phyloP scores from a whole-genome alignment of 2,113 vertebrate species.

The Ifrita kowaldi region DNA sequence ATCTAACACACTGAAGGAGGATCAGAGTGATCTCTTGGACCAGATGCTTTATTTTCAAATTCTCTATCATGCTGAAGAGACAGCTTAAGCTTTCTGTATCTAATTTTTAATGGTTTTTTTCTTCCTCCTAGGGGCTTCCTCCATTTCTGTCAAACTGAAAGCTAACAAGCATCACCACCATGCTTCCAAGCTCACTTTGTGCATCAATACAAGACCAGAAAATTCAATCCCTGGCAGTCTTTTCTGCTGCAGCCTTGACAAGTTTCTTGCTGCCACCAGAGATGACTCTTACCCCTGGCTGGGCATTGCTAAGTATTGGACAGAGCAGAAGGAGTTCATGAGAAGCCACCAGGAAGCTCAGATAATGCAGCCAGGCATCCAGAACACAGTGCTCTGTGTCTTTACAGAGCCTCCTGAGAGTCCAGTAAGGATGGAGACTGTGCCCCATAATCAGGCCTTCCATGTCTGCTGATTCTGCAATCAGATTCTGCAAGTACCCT shows the following conservation, averaged over 20 bases:
- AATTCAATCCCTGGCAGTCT: neutral
- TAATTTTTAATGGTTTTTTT: neutral
- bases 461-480: neutral
- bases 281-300: neutral
- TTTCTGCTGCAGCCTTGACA: neutral
- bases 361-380: neutral
- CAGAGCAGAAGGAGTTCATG: neutral
- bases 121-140: neutral
- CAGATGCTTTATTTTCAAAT: neutral
- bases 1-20: neutral
- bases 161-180: neutral
- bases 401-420: neutral
- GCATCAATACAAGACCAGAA: neutral
- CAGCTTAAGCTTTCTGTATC: neutral
- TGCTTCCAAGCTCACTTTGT: neutral
- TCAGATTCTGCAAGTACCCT: neutral
- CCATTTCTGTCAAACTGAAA: neutral
- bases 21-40: neutral
- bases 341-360: neutral
- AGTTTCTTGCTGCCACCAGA: neutral
- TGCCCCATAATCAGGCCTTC: neutral
- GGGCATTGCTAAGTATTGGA: neutral
- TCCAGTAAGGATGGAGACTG: neutral
- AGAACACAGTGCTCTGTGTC: neutral
- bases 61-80: neutral